Conservation (phyloP, 2,113 vertebrate species). For the Peromyscus leucopus region DNA sequence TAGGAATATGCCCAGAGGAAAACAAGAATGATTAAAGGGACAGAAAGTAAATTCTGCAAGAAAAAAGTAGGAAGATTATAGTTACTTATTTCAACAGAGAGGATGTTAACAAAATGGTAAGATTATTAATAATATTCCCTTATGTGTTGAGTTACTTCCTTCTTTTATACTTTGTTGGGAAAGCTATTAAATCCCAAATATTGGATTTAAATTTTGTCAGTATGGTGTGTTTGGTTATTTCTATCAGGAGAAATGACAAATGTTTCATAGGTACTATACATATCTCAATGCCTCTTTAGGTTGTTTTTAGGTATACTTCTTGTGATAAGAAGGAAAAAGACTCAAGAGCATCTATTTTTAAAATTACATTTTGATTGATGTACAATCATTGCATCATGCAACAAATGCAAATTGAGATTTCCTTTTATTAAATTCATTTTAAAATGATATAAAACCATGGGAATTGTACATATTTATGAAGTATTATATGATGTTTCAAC, state of each 20-base stretch:
- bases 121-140: background rate
- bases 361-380: background rate
- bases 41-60: conserved; percentile 19
- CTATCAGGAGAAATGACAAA: background rate
- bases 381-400: background rate
- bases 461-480: background rate
- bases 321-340: background rate
- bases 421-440: background rate
- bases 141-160: background rate
- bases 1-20: conserved; percentile 21
- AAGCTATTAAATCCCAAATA: background rate
- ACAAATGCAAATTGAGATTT: background rate
- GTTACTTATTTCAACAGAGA: background rate
- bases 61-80: background rate
- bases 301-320: background rate
- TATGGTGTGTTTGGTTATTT: background rate
- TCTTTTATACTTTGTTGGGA: background rate
- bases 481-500: background rate
- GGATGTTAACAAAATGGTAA: background rate
- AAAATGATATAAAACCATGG: background rate
- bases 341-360: background rate
- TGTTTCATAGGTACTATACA: background rate
- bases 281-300: background rate
- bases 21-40: conserved; percentile 46
- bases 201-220: background rate